Evolutionary conservation across 2,113 vertebrate species (phyloP), one percentile per base, ranked within the genome.

Genomic region (Ahaetulla prasina): DNA sequence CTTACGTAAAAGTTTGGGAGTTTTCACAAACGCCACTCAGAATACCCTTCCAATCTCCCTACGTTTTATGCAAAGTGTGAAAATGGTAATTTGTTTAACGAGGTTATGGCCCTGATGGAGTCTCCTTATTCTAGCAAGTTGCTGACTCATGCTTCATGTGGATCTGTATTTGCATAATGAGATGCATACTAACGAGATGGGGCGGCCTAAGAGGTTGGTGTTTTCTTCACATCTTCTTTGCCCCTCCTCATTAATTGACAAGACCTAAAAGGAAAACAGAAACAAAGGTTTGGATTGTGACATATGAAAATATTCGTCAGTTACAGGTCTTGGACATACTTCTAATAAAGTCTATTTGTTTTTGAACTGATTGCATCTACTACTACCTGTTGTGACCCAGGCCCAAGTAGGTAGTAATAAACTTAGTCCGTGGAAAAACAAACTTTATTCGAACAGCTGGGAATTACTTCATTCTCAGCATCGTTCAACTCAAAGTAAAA

Each of bases 191-290:
- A 88, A 97, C 98, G 97, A 98, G 96, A 98, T 98, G 49, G 98
- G 98, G 18, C 96, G 96, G 50, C 98, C 98, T 2, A 98, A 97
- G 92, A 96, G 85, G 47, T 96, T 98, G 23, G 98, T 98, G 89
- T 98, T 98, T 54, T 98, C 98, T 93, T 98, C 98, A 80, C 98
- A 98, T 18, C 98, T 96, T 96, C 97, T 98, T 93, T 98, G 98
- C 8, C 98, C 98, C 88, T 98, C 98, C 91, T 98, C 98, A 0
- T 98, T 98, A 91, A 98, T 98, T 0, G 98, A 98, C 57, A 98
- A 96, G 49, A 98, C 98, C 98, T 98, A 94, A 80, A 96, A 95
- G 35, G 87, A 95, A 93, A 93, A 35, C 47, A 1, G 8, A 35
- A 0, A 23, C 30, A 91, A 53, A 88, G 53, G 0, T 2, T 60